Base-by-base conservation (phyloP, 2,797 vertebrate species). In the Jordanella pulchra region DNA sequence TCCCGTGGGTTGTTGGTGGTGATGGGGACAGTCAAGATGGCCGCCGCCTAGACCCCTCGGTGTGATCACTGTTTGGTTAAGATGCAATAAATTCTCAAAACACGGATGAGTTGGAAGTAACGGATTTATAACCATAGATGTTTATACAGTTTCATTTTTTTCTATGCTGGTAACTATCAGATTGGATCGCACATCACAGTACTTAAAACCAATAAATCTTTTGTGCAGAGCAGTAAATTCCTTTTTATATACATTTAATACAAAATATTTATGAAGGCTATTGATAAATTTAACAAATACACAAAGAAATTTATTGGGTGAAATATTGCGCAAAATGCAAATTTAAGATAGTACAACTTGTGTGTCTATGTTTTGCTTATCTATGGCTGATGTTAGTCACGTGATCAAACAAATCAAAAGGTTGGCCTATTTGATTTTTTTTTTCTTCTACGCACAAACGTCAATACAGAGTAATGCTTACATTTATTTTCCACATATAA, bases 21-120 rank as follows among this genome's bases (percentile, higher is more conserved):
- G 61, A 55, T n/a, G 67, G 65, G 65, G 75, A 81, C 86, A 83
- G 65, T 82, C 86, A 93, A 92, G 83, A 93, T 92, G 91, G 92
- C 92, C 60, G 89, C 87, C 74, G 64, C 25, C 13, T 39, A 23
- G 28, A 70, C 18, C 65, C 13, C 0, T 56, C 12, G 0, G 1
- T 47, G 47, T 50, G 72, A 15, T 77, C 25, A n/a, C 23, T 71
- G 54, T 25, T 27, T 18, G 42, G 18, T 70, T 55, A 0, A 3
- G 14, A 44, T 77, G 50, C 0, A 69, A 56, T 1, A 12, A 53
- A 73, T 61, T 3, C 0, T 58, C 3, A 27, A 25, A 61, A 14
- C 45, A 12, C 0, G 18, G 0, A 64, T n/a, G 0, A 4, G 32
- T 0, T 2, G 2, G 25, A 48, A 11, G 45, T 3, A 15, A 0